Evolutionary conservation across 2,888 invertebrate species (phyloP), one percentile per base, ranked within the genome.

Genomic region (Gymnocheta viridis): DNA sequence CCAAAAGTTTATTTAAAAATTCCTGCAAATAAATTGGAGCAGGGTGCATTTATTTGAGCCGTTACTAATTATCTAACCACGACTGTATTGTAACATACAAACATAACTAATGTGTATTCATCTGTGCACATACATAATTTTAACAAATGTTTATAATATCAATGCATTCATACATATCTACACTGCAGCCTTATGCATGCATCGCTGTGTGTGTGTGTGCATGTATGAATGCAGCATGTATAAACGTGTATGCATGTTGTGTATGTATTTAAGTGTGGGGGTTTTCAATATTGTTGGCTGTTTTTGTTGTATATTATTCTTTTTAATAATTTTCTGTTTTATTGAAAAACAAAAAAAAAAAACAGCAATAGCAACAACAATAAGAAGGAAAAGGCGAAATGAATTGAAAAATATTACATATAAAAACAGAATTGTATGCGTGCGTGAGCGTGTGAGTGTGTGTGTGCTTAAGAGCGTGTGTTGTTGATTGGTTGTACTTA

Each of bases 401-500:
- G 58, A 67, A 66, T 76, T 66, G 22, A 47, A 77, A 62, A 47
- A 64, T 32, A 44, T 19, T 49, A n/a, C n/a, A n/a, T n/a, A 62
- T 38, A n/a, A 51, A 35, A 24, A 27, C 4, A 12, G 66, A 41
- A 56, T 24, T 49, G 60, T 38, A n/a, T n/a, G 49, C 19, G 58
- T 35, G 60, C 51, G 38, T 67, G 54, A 41, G 80, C 38, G 73
- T 73, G 73, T 67, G 64, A n/a, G n/a, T 69, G 77, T 62, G 60
- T 69, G 38, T 22, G 24, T 70, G 27, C 41, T 41, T 27, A 10
- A n/a, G 24, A 19, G 41, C 19, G 3, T 60, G 19, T 32, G 6
- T 49, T 35, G 60, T 38, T 62, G 17, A 17, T 51, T 19, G 29
- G n/a, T 49, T 60, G 66, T 77, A 82, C 95, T 95, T 94, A 97